Percentiles rank a stretch among this genome's conserved stretches.
These are phyloP conservation scores for Bos javanicus DNA, from an alignment of 2,113 vertebrate genomes.

Conservation along the genomic window DNA sequence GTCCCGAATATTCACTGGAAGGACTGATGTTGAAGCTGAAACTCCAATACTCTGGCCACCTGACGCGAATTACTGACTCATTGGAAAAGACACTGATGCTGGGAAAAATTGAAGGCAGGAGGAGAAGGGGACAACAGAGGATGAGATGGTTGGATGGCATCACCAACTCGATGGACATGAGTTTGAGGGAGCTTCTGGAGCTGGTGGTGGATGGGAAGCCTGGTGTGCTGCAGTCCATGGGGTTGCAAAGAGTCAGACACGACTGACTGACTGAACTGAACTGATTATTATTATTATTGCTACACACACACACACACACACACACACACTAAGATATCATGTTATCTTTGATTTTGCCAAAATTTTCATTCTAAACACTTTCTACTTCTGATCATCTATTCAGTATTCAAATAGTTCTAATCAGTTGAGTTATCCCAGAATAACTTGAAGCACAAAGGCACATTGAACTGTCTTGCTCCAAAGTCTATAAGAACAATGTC, in stretches of 20 bases:
- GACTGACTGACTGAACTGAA: background rate
- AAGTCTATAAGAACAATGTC: background rate
- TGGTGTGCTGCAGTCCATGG: background rate
- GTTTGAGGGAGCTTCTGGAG: background rate
- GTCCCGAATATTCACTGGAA: background rate
- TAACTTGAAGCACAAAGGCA: background rate
- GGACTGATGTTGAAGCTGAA: background rate
- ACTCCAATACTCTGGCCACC: background rate
- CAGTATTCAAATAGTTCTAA: background rate
- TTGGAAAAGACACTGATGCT: background rate
- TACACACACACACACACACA: background rate
- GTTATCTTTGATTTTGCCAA: background rate
- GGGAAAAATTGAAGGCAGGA: background rate
- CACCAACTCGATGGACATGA: background rate
- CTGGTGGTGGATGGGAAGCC: background rate
- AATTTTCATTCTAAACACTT: background rate
- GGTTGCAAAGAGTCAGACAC: background rate
- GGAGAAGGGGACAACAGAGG: background rate
- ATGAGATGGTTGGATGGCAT: background rate
- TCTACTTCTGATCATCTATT: background rate
- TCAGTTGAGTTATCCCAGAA: background rate
- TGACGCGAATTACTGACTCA: background rate
- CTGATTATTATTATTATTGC: background rate
- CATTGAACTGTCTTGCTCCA: background rate
- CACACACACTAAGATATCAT: background rate